Conservation (phyloP, 2,888 invertebrate genomes). For the Hypolimnas misippus region DNA sequence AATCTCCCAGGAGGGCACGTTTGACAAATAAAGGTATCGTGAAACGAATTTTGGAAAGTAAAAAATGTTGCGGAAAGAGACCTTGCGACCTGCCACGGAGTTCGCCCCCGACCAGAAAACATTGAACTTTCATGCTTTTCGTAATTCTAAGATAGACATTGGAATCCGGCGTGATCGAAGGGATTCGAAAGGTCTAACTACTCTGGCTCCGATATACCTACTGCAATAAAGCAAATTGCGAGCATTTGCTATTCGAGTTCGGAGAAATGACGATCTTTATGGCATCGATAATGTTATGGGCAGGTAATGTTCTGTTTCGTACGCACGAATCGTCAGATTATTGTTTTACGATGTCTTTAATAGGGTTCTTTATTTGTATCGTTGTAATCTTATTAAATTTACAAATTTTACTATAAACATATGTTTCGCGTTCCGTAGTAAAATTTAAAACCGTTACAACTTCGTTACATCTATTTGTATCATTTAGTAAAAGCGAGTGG, state of each 20-base stretch:
- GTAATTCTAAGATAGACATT: conserved; percentile 38
- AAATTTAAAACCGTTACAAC: too few species aligned
- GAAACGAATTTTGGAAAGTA: conserved; percentile 68
- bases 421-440: background rate
- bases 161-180: conserved; percentile 36
- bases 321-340: conserved; percentile 72
- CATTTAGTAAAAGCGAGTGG: too few species aligned
- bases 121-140: conserved; percentile 47
- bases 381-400: background rate
- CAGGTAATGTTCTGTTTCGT: conserved; percentile 77
- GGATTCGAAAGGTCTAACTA: conserved; percentile 52
- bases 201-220: conserved; percentile 61
- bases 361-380: conserved; percentile 5
- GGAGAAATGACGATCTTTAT: conserved; percentile 75
- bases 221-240: conserved; percentile 81
- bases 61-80: conserved; percentile 71
- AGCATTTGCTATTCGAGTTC: conserved; percentile 79
- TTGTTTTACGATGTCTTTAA: conserved; percentile 64
- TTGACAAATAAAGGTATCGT: conserved; percentile 78
- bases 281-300: conserved; percentile 80
- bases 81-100: conserved; percentile 55
- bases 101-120: conserved; percentile 57
- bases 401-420: background rate
- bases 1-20: conserved; percentile 57
- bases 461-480: too few species aligned